Base-by-base conservation (phyloP, 2,113 vertebrate species). In the Salvator merianae region DNA sequence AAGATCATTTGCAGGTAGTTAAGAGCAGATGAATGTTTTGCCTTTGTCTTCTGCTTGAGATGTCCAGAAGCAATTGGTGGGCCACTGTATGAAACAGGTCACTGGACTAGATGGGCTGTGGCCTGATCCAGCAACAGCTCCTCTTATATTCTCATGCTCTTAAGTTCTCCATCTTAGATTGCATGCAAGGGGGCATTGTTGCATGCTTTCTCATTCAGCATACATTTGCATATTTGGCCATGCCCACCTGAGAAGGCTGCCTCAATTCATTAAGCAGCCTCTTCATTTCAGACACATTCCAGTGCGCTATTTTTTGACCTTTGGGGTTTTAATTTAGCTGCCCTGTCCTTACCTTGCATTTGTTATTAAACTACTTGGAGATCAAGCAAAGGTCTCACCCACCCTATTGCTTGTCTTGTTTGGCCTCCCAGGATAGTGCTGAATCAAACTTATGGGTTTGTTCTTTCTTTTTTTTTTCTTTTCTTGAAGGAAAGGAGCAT, bases 381-480 rank as follows among this genome's bases (percentile, higher is more conserved):
- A 84, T 74, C 43, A 88, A 22, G 2, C 71, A 72, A 84, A 74
- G 85, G 80, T 87, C 85, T 55, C 0, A 0, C 38, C 30, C n/a
- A 2, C 32, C 36, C 5, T 53, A 75, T 75, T 3, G 12, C 36
- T 34, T 22, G 22, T 26, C 16, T 40, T 79, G 62, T 81, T 43
- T 83, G 38, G 66, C 71, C 20, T 7, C 65, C 76, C 59, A 74
- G 78, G 20, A 50, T 47, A 72, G n/a, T 4, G 30, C 1, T 6
- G 74, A 81, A 78, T 55, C 85, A 34, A 89, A 66, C 88, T 81
- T 75, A 62, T 82, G 76, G 79, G 84, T 79, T 16, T 30, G 79
- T 62, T 82, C 68, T 32, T n/a, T 34, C 66, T 6, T 68, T 81
- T 40, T 88, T 6, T 68, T 81, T 40, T 88, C 78, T 74, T 77